Conservation (phyloP, 1,140 invertebrate genomes). For the Sminthurides bifidus region DNA sequence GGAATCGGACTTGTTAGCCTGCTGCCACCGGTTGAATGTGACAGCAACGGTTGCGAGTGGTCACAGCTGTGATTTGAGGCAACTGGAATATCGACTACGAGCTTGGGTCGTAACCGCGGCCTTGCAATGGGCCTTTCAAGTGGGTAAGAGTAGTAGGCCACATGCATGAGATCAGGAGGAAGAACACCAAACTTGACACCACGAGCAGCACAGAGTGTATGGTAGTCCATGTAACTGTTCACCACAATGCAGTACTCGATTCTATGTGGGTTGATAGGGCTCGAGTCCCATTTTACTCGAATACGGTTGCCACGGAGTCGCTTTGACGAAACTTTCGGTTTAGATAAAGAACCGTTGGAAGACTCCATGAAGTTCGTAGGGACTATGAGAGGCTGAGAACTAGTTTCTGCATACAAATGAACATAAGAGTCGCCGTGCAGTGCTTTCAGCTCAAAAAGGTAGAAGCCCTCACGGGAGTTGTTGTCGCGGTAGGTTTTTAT, state of each 20-base stretch:
- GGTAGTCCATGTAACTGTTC: conserved; percentile 43
- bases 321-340: conserved; percentile 17
- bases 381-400: background rate
- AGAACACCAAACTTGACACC: conserved; percentile 34
- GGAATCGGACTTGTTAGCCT: background rate
- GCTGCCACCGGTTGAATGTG: background rate
- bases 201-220: conserved; percentile 44
- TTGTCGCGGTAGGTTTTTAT: conserved; percentile 19
- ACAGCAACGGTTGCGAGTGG: background rate
- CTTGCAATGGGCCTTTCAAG: background rate
- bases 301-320: conserved; percentile 33
- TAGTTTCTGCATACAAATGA: conserved; percentile 34
- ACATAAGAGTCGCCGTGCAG: conserved; percentile 34
- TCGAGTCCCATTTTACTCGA: conserved; percentile 37
- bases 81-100: background rate
- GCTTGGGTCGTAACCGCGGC: too few species aligned
- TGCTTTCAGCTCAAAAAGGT: conserved; percentile 32
- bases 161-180: conserved; percentile 29
- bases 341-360: background rate
- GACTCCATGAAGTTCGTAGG: conserved; percentile 5
- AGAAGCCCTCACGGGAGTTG: conserved; percentile 26
- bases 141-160: conserved; percentile 18
- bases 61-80: background rate
- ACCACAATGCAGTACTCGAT: conserved; percentile 48
- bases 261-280: conserved; percentile 45